Evolutionary conservation across 2,113 vertebrate species (phyloP).

Genomic region (Podiceps cristatus): DNA sequence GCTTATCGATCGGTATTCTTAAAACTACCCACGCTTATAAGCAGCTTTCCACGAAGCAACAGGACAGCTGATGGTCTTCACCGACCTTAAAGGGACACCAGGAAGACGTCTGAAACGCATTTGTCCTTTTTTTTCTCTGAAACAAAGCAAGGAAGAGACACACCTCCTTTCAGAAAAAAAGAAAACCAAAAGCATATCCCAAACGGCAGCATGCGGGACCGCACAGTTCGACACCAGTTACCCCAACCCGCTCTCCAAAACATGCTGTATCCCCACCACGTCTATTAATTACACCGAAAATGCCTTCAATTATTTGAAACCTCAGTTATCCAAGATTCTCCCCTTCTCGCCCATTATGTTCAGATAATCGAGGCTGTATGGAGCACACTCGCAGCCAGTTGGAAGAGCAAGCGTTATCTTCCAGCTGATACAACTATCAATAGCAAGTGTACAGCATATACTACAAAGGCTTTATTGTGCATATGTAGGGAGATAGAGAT

Average conservation of each 20-base stretch:
- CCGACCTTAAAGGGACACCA: not conserved
- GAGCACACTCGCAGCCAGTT: slow-evolving; percentile 49
- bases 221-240: not conserved
- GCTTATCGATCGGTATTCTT: accelerated
- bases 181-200: not conserved
- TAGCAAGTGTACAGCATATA: slow-evolving; percentile 64
- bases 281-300: not conserved
- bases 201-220: not conserved
- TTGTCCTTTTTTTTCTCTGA: not conserved
- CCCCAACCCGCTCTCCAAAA: not conserved
- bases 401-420: slow-evolving; percentile 67
- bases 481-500: slow-evolving; percentile 70
- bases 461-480: slow-evolving; percentile 74
- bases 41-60: not conserved
- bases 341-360: slow-evolving; percentile 27
- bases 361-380: slow-evolving; percentile 54
- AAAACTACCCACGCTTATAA: not conserved
- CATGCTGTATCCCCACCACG: not conserved
- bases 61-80: not conserved
- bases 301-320: not conserved
- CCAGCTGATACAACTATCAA: slow-evolving; percentile 74
- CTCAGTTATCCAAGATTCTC: slow-evolving; percentile 47
- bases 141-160: not conserved
- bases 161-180: not conserved
- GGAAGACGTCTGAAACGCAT: not conserved